phyloP scores from a whole-genome alignment of 1,140 invertebrate species.

The Drosophila pachea region DNA sequence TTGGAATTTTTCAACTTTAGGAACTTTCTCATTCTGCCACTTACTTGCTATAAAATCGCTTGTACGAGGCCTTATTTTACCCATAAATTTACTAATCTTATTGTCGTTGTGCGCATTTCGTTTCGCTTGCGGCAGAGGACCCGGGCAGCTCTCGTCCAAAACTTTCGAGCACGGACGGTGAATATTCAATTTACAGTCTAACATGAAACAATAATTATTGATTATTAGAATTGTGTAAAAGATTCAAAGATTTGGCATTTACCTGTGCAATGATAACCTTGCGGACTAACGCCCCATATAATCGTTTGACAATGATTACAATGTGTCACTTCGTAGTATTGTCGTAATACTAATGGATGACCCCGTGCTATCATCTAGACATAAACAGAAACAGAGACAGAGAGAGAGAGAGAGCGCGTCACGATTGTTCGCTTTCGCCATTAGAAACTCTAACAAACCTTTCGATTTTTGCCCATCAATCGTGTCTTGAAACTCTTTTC shows the following conservation, averaged over 20 bases:
- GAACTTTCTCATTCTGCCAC: slow-evolving; percentile 23
- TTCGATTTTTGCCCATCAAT: slow-evolving; percentile 86
- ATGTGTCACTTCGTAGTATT: slow-evolving; percentile 92
- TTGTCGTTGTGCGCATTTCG: slow-evolving; percentile 82
- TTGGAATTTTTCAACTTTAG: neutral
- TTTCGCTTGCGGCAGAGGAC: slow-evolving; percentile 84
- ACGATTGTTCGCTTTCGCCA: no score
- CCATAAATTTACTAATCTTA: slow-evolving; percentile 87
- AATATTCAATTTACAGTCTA: slow-evolving; percentile 92
- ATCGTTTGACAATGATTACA: slow-evolving; percentile 96
- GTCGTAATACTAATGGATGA: slow-evolving; percentile 93
- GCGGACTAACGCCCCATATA: slow-evolving; percentile 95
- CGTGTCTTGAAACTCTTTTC: slow-evolving; percentile 89
- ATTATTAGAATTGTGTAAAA: neutral
- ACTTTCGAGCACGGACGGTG: slow-evolving; percentile 90
- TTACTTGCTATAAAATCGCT: slow-evolving; percentile 80
- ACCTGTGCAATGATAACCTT: slow-evolving; percentile 92
- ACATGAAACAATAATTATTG: slow-evolving; percentile 71
- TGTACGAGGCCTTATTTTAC: slow-evolving; percentile 83
- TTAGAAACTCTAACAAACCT: slow-evolving; percentile 59
- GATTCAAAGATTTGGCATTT: slow-evolving; percentile 9
- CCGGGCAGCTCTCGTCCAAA: slow-evolving; percentile 91
- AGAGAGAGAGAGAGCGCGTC: no score
- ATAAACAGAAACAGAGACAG: slow-evolving; percentile 2
- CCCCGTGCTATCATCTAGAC: slow-evolving; percentile 87